Percentiles rank a stretch among this genome's conserved stretches.
phyloP scores from a whole-genome alignment of 2,797 vertebrate species.

The Hirundo rustica region DNA sequence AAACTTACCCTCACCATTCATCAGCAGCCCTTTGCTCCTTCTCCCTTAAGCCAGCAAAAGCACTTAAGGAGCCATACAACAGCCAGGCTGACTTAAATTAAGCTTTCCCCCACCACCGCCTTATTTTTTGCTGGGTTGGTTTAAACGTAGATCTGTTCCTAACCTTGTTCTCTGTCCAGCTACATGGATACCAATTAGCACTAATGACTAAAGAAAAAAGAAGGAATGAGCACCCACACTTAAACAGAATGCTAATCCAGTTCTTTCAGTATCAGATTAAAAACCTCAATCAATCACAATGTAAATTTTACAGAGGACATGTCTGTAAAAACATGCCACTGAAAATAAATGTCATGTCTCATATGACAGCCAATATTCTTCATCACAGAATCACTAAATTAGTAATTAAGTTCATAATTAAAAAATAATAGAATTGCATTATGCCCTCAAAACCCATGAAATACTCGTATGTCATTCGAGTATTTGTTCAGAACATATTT shows the following conservation, averaged over 20 bases:
- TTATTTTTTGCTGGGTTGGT: not conserved
- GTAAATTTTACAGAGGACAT: not conserved
- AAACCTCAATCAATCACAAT: not conserved
- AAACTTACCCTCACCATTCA: not conserved
- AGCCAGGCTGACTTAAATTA: not conserved
- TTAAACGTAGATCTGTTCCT: not conserved
- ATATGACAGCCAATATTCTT: not conserved
- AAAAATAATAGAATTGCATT: not conserved
- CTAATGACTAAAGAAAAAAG: not conserved
- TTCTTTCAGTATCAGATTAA: not conserved
- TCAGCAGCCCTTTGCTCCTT: not conserved
- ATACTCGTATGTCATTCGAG: not conserved
- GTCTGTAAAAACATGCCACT: not conserved
- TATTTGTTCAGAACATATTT: not conserved
- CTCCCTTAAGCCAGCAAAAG: not conserved
- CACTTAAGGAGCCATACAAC: not conserved
- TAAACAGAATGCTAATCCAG: not conserved
- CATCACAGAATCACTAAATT: not conserved
- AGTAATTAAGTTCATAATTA: not conserved
- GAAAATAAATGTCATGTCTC: not conserved
- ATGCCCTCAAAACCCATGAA: not conserved
- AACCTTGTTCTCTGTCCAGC: not conserved
- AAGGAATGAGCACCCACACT: not conserved
- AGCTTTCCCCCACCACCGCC: rapidly evolving
- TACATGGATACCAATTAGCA: not conserved